Base-by-base conservation (phyloP, 1,140 invertebrate species). In the Hypsibius dujardini region DNA sequence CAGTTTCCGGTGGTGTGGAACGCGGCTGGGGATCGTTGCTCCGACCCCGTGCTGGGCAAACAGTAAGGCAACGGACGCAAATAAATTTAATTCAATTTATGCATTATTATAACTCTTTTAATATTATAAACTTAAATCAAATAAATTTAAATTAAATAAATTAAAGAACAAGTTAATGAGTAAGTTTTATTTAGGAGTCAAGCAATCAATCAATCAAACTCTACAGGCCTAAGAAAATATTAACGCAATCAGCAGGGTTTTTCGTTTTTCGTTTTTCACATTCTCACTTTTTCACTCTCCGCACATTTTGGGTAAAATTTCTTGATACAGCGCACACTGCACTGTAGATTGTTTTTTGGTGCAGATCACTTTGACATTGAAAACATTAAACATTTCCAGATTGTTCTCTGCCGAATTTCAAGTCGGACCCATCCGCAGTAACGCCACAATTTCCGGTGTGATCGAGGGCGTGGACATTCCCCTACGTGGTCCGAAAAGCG, bases 31-130 rank as follows among this genome's bases (percentile, higher is more conserved):
- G 62, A 67, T 67, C 42, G 3, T 12, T 67, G 62, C 62, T 67
- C 62, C 12, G 62, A 67, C 62, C 12, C 12, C 12, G 42, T 3
- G 12, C 62, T 67, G 62, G 62, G 62, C 12, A 67, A 67, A 67
- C 62, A 67, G 62, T 67, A 15, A 67, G 62, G 12, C 12, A 15
- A 12, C 7, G 50, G 50, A 12, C 7, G 50, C 50, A n/a, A 7
- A 56, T 12, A n/a, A 7, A 56, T n/a, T 7, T n/a, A 7, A n/a
- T 12, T 56, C 7, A 56, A 7, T 12, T n/a, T 12, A 56, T 12
- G n/a, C 7, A n/a, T 56, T 7, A n/a, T 12, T 56, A 56, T 12
- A 56, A 56, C 50, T n/a, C 50, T 12, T n/a, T 56, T n/a, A 56
- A n/a, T 56, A 56, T 56, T 56, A 56, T 56, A 56, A 56, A 56